Percentiles rank a stretch among this genome's conserved stretches.
Evolutionary conservation across 2,113 vertebrate species (phyloP).

Genomic region (Candoia aspera): DNA sequence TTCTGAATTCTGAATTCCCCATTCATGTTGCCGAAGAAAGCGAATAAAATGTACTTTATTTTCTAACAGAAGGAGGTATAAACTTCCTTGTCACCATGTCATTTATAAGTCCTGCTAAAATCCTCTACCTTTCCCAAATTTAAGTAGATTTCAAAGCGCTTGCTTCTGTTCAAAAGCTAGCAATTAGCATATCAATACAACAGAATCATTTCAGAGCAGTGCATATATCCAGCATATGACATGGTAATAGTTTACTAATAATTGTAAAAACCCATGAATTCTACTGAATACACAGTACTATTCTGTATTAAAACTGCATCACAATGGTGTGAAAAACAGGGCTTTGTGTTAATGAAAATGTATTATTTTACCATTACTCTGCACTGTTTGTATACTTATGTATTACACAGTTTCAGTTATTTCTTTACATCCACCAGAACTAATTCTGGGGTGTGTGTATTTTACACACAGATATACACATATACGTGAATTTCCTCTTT

Average conservation of each 20-base stretch:
- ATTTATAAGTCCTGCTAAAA: constrained; percentile 71
- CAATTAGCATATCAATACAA: constrained; percentile 79
- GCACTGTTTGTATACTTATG: constrained; percentile 65
- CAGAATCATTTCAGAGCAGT: constrained; percentile 71
- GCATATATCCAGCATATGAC: constrained; percentile 64
- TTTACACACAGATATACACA: not conserved
- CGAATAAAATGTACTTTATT: constrained; percentile 68
- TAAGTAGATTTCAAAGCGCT: constrained; percentile 74
- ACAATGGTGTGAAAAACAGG: constrained; percentile 61
- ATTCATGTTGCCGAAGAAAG: constrained; percentile 63
- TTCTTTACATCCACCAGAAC: constrained; percentile 59
- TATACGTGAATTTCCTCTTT: constrained; percentile 54
- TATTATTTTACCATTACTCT: constrained; percentile 65
- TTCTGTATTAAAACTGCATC: constrained; percentile 61
- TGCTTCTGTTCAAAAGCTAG: constrained; percentile 63
- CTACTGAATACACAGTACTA: constrained; percentile 56
- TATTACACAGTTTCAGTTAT: constrained; percentile 61
- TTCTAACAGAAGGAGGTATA: constrained; percentile 72
- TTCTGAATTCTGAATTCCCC: constrained; percentile 71
- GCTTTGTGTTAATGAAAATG: constrained; percentile 68
- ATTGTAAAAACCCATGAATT: constrained; percentile 69
- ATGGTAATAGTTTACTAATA: constrained; percentile 72
- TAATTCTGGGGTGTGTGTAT: constrained; percentile 40
- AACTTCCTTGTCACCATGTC: constrained; percentile 75
- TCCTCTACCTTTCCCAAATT: constrained; percentile 73